Percentiles rank a stretch among this genome's conserved stretches.
Evolutionary conservation across 2,797 vertebrate species (phyloP).

Genomic region (Myripristis murdjan): DNA sequence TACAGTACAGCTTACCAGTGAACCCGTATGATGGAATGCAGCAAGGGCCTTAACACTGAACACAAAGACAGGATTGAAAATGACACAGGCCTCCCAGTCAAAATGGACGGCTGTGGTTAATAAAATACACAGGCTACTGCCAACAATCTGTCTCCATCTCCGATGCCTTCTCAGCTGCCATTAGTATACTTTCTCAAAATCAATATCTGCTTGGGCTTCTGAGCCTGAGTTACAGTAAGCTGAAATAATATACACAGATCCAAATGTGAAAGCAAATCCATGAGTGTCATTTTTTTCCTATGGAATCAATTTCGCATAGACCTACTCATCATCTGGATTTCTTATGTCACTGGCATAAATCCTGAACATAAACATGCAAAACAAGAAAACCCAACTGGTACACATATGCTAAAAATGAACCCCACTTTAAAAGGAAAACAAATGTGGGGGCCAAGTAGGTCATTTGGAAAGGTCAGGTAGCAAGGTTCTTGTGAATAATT

Average conservation of each 20-base stretch:
- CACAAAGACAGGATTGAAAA: conserved; percentile 70
- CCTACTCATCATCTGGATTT: background rate
- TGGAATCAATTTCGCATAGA: background rate
- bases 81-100: conserved; percentile 70
- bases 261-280: background rate
- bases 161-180: background rate
- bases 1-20: conserved; percentile 70
- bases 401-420: background rate
- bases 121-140: conserved; percentile 2
- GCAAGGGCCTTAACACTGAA: conserved; percentile 55
- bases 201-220: conserved; percentile 20
- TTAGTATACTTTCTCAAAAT: conserved; percentile 14
- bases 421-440: background rate
- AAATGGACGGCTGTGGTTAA: conserved; percentile 25
- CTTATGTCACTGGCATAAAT: background rate
- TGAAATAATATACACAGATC: conserved; percentile 1
- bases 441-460: conserved; percentile 19
- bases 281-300: background rate
- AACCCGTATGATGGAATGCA: conserved; percentile 69
- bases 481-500: conserved; percentile 24
- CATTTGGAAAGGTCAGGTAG: background rate
- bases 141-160: conserved; percentile 5
- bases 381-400: background rate
- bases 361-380: background rate
- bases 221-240: conserved; percentile 4